Percentiles rank a stretch among this genome's conserved stretches.
Evolutionary conservation across 1,140 invertebrate genomes (phyloP).

Genomic region (Drosophila bipectinata): DNA sequence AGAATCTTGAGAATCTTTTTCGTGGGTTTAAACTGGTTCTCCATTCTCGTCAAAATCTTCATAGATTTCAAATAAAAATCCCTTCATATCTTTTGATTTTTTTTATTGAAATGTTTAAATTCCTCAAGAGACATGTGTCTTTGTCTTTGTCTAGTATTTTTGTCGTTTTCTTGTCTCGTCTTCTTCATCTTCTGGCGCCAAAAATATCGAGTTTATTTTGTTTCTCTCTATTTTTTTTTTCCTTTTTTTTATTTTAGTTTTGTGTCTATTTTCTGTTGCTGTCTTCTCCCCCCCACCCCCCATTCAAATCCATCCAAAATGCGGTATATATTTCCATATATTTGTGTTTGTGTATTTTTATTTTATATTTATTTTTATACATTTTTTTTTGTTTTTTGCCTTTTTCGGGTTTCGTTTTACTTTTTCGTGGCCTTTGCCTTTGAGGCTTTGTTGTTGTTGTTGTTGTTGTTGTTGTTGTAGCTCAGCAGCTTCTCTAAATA

Average conservation of each 20-base stretch:
- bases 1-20: no score
- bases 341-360: constrained; percentile 49
- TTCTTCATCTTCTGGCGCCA: constrained; percentile 26
- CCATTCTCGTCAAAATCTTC: no score
- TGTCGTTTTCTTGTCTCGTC: not conserved
- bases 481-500: constrained; percentile 12
- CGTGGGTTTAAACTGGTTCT: no score
- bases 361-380: constrained; percentile 53
- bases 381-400: constrained; percentile 40
- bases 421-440: constrained; percentile 11
- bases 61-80: not conserved
- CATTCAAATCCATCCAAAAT: constrained; percentile 7
- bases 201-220: constrained; percentile 35
- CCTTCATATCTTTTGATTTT: constrained; percentile 1
- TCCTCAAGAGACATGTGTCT: constrained; percentile 21
- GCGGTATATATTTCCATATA: constrained; percentile 33
- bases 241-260: constrained; percentile 1
- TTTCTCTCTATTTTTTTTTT: not conserved
- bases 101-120: constrained; percentile 10
- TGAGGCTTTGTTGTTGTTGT: not conserved
- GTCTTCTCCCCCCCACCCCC: not conserved
- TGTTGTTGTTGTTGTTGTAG: no score
- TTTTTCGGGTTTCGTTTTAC: not conserved
- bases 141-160: not conserved
- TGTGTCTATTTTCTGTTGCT: constrained; percentile 16